These are phyloP conservation scores for Zapornia atra DNA, from an alignment of 2,113 vertebrate species.

Conservation along the genomic window DNA sequence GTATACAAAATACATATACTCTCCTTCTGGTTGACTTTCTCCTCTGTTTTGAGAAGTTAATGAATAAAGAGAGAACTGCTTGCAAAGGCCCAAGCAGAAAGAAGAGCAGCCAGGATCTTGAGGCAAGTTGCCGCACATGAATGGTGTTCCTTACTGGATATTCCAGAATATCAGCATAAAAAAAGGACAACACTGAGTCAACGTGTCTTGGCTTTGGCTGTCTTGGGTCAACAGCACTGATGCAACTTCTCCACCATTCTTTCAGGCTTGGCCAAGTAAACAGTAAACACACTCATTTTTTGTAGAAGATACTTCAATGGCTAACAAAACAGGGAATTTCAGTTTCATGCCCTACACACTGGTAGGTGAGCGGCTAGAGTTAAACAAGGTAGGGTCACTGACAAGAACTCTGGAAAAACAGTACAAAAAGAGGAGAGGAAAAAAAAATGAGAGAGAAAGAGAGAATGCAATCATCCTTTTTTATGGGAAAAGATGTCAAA, in stretches of 20 bases:
- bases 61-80: not conserved
- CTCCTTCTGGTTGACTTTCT: not conserved
- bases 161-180: not conserved
- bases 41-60: not conserved
- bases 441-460: not conserved
- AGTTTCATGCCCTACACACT: fast-evolving
- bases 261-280: not conserved
- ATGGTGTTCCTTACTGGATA: not conserved
- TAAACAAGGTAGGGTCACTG: not conserved
- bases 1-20: fast-evolving
- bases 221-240: not conserved
- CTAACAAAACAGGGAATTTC: not conserved
- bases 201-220: not conserved
- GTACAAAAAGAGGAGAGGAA: not conserved
- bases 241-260: not conserved
- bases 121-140: not conserved
- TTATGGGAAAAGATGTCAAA: conserved; percentile 68
- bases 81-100: not conserved
- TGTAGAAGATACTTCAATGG: not conserved
- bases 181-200: not conserved
- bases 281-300: not conserved
- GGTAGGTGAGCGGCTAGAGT: fast-evolving
- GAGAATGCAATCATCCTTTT: conserved; percentile 51
- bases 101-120: not conserved
- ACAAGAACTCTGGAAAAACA: not conserved